These are phyloP conservation scores for Cossypha heuglini DNA, from an alignment of 2,797 vertebrate genomes.

Conservation along the genomic window DNA sequence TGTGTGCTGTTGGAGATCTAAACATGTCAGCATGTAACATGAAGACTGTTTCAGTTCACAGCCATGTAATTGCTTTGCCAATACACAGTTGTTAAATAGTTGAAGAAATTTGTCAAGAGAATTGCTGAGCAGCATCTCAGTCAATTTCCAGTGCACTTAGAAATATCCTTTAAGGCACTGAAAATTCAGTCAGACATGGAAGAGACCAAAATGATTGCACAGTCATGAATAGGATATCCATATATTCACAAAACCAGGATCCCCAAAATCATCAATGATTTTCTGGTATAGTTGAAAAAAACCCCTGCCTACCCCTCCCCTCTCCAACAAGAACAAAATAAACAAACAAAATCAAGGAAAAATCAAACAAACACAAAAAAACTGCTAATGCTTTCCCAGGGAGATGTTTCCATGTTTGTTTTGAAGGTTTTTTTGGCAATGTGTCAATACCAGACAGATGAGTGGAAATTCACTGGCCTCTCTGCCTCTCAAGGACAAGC, in stretches of 20 bases:
- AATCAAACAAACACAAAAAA: neutral
- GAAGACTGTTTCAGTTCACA: constrained; percentile 27
- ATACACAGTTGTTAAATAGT: constrained; percentile 45
- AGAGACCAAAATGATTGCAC: neutral
- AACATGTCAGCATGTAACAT: constrained; percentile 39
- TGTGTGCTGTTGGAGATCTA: constrained; percentile 22
- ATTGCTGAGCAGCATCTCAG: constrained; percentile 47
- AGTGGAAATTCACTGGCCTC: neutral
- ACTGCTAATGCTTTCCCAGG: neutral
- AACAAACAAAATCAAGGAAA: neutral
- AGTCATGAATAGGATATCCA: neutral
- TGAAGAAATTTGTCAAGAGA: constrained; percentile 65
- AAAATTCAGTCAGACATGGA: constrained; percentile 17
- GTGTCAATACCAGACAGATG: neutral
- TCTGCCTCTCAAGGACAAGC: neutral
- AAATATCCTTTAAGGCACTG: constrained; percentile 16
- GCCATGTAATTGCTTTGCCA: constrained; percentile 52
- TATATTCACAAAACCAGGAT: neutral
- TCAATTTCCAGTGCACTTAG: constrained; percentile 54
- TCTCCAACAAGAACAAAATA: neutral
- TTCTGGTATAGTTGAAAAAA: neutral
- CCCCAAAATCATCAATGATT: neutral
- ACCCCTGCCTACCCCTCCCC: fast-evolving
- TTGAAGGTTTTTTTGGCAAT: neutral
- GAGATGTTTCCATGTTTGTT: neutral